These are phyloP conservation scores for Macrosiphum euphorbiae DNA, from an alignment of 2,888 invertebrate species.

Conservation along the genomic window DNA sequence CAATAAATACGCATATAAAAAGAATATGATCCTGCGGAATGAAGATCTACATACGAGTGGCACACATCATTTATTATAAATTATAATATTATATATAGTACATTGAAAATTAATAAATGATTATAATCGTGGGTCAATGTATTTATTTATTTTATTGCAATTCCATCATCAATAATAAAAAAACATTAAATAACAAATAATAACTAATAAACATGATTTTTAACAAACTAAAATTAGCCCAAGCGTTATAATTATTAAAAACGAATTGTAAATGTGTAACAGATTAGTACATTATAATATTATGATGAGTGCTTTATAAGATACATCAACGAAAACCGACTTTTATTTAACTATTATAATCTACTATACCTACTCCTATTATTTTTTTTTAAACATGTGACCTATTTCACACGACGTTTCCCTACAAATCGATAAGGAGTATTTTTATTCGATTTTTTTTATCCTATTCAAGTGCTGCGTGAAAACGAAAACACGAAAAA, in stretches of 20 bases:
- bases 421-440: background rate
- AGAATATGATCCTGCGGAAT: background rate
- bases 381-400: background rate
- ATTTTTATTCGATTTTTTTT: background rate
- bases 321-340: background rate
- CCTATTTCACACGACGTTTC: background rate
- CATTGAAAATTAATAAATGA: background rate
- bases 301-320: background rate
- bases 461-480: background rate
- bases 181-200: background rate
- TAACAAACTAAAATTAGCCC: background rate
- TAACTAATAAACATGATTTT: background rate
- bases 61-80: background rate
- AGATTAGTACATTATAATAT: background rate
- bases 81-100: background rate
- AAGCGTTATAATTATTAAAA: background rate
- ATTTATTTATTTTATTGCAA: background rate
- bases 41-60: background rate
- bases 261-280: background rate
- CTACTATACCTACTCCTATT: background rate
- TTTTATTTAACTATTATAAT: background rate
- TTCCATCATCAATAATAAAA: background rate
- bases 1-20: background rate
- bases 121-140: background rate
- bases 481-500: conserved; percentile 7